Percentiles rank a stretch among this genome's conserved stretches.
Conservation (phyloP, 1,140 invertebrate species). For the Drosophila cardini region DNA sequence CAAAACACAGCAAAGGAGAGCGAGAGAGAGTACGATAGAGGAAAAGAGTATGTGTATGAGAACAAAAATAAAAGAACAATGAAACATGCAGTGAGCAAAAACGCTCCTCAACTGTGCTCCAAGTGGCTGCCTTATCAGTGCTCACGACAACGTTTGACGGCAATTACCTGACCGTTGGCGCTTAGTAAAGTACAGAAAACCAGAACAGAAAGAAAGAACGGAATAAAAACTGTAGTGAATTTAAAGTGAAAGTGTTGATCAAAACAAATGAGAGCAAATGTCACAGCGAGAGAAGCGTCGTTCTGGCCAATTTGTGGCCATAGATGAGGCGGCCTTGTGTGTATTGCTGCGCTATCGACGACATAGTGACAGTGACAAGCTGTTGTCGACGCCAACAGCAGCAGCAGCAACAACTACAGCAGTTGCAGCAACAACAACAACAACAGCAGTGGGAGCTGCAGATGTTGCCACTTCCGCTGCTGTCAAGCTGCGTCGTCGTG, state of each 20-base stretch:
- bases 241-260: slow-evolving; percentile 35
- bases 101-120: slow-evolving; percentile 20
- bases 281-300: slow-evolving; percentile 49
- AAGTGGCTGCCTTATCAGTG: slow-evolving; percentile 35
- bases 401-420: slow-evolving; percentile 4
- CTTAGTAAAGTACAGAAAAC: slow-evolving; percentile 1
- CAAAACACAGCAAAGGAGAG: neutral
- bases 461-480: slow-evolving; percentile 64
- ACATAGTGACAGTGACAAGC: slow-evolving; percentile 45
- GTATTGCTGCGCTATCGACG: slow-evolving; percentile 62
- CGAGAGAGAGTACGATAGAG: neutral
- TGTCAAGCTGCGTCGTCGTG: slow-evolving; percentile 57
- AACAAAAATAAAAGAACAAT: slow-evolving; percentile 1
- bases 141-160: slow-evolving; percentile 23
- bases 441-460: slow-evolving; percentile 3
- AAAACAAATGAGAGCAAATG: slow-evolving; percentile 30
- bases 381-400: slow-evolving; percentile 6
- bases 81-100: slow-evolving; percentile 27
- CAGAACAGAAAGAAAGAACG: slow-evolving; percentile 1
- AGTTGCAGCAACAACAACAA: slow-evolving; percentile 2
- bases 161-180: slow-evolving; percentile 28
- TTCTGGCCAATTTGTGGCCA: slow-evolving; percentile 68
- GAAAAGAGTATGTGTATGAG: too few relatives aligned
- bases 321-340: slow-evolving; percentile 45
- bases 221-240: neutral